Evolutionary conservation across 1,140 invertebrate species (phyloP), one percentile per base, ranked within the genome.

Genomic region (Elysia chlorotica): DNA sequence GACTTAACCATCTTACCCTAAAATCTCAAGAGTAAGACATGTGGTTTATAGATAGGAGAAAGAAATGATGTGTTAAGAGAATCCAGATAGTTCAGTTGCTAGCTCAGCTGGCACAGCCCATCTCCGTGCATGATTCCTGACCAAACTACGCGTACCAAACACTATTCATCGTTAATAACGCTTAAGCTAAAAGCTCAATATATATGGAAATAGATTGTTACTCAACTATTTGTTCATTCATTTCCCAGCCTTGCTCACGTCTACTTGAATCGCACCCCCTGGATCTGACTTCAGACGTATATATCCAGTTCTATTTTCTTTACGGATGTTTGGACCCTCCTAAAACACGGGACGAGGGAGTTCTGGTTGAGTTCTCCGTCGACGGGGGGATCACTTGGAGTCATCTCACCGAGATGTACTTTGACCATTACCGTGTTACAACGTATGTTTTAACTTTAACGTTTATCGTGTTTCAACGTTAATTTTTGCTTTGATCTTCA

Each of bases 301-400:
- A 86, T 36, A 78, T 89, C 23, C 87, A 88, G 79, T 89, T 89
- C 75, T 81, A 87, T 74, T 87, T 89, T 53, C 76, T 85, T 75
- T 87, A 86, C 76, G 88, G 87, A 5, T 89, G 88, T 71, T 67
- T 83, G 28, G 73, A 81, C 2, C 30, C 70, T 19, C 85, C 84
- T 19, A 73, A 71, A 3, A 75, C 75, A 25, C 68, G 85, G 71
- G 82, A 87, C 73, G 76, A 87, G 70, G 80, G 80, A 17, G 80
- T 88, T n/a, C 68, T 88, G 3, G 67, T 88, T 0, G 84, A 87
- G 65, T 84, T 81, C 65, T 85, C 86, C 1, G 79, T 81, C 41
- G 79, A 87, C 75, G 84, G 80, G 30, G 87, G 83, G 21, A 82
- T 83, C 6, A 76, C 71, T 4, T 88, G 87, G 87, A 77, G 69